Conservation (phyloP, 2,113 vertebrate genomes). For the Laterallus jamaicensis region DNA sequence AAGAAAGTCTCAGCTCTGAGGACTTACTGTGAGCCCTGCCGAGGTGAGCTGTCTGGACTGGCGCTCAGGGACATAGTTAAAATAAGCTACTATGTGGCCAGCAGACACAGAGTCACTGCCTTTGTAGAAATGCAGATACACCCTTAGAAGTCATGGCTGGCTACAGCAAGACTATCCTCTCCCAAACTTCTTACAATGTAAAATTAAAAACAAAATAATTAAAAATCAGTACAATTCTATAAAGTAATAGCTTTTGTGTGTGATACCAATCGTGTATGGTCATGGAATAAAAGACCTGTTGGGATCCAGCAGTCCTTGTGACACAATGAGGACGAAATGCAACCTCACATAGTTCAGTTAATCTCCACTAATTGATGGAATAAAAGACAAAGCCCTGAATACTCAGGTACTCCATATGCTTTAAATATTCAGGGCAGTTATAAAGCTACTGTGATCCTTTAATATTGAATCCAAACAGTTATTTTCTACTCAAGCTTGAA, state of each 20-base stretch:
- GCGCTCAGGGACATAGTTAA: neutral
- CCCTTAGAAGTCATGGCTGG: neutral
- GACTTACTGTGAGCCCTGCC: neutral
- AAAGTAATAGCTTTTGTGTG: neutral
- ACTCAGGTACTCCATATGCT: neutral
- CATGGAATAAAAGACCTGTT: neutral
- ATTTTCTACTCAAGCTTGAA: neutral
- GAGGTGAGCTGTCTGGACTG: neutral
- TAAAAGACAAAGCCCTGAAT: neutral
- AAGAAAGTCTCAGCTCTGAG: neutral
- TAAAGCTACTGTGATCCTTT: neutral
- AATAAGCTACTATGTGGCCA: neutral
- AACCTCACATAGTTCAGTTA: neutral
- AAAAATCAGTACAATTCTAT: neutral
- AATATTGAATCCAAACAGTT: neutral
- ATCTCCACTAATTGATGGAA: neutral
- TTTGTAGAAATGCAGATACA: neutral
- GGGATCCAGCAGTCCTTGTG: neutral
- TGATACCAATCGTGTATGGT: accelerated
- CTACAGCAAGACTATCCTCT: neutral
- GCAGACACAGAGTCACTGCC: neutral
- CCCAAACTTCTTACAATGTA: neutral
- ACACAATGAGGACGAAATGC: neutral
- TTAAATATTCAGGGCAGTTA: neutral
- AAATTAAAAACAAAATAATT: neutral